Base-by-base conservation (phyloP, 2,888 invertebrate genomes). In the Melinaea marsaeus region DNA sequence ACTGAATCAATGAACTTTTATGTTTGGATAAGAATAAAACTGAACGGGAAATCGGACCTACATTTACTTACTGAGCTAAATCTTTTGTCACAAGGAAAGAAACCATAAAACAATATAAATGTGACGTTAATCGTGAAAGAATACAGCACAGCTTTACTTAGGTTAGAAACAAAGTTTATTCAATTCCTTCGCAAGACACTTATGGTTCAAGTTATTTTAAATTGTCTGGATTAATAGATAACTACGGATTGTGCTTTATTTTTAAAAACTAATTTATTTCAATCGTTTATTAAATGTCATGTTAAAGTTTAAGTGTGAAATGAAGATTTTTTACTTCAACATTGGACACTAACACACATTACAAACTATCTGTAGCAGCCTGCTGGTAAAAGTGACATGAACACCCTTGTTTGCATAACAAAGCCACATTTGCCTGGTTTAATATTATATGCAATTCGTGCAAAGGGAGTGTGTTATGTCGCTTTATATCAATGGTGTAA, bases 91-190 rank as follows among this genome's bases (percentile, higher is more conserved):
- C 75, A 78, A 80, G 80, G 81, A 84, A 84, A 83, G 83, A 78
- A 80, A 81, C 84, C 85, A 85, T 86, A 87, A 85, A 87, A 85
- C 86, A 85, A 84, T 86, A 86, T 85, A 85, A 86, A 87, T 86
- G 86, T 82, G 81, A 86, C 85, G 83, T 85, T 81, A 75, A 76
- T 74, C 75, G 72, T 73, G 75, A 75, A 78, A 73, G 65, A 72
- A 71, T 70, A 73, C 72, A 69, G 69, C 65, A 61, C 61, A 63
- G 69, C 66, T 69, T 70, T 69, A 64, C 64, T 65, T 58, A 68
- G 70, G 66, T 71, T 72, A 61, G 64, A 57, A 71, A 69, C 66
- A 71, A 66, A 81, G 78, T 83, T 80, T 74, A 69, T 71, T 80
- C 77, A 79, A 80, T 79, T 80, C 77, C 71, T 72, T 70, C 72